Conservation (phyloP, 2,888 invertebrate species). For the Colostygia pectinataria region DNA sequence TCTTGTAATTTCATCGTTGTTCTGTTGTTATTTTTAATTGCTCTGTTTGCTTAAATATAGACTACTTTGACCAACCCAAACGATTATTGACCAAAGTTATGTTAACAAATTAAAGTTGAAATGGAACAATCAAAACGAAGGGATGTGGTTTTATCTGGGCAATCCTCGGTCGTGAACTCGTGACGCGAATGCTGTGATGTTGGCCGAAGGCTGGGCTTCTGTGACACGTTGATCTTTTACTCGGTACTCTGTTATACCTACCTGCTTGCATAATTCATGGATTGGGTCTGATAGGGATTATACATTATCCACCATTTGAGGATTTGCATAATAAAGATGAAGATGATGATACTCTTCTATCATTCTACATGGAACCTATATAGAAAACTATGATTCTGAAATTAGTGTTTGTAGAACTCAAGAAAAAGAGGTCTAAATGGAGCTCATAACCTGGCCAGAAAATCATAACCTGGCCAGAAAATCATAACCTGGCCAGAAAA, state of each 20-base stretch:
- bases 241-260: not conserved
- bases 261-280: not conserved
- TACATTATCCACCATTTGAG: not conserved
- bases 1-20: slow-evolving; percentile 3
- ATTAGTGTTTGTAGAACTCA: too few species aligned
- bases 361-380: too few species aligned
- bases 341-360: too few species aligned
- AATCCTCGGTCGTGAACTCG: slow-evolving; percentile 33
- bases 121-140: slow-evolving; percentile 44
- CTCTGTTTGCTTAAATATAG: slow-evolving; percentile 31
- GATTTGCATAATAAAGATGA: not conserved
- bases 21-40: slow-evolving; percentile 1
- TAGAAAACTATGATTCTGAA: too few species aligned
- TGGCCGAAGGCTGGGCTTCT: slow-evolving; percentile 17
- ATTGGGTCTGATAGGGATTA: not conserved
- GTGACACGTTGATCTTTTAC: slow-evolving; percentile 12
- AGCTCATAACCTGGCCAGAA: too few species aligned
- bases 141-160: slow-evolving; percentile 48
- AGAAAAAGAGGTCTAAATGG: too few species aligned
- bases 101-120: slow-evolving; percentile 30
- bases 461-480: too few species aligned
- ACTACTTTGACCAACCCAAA: not conserved
- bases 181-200: slow-evolving; percentile 37
- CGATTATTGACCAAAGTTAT: not conserved
- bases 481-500: too few species aligned